Base-by-base conservation (phyloP, 2,797 vertebrate genomes). In the Somateria mollissima region DNA sequence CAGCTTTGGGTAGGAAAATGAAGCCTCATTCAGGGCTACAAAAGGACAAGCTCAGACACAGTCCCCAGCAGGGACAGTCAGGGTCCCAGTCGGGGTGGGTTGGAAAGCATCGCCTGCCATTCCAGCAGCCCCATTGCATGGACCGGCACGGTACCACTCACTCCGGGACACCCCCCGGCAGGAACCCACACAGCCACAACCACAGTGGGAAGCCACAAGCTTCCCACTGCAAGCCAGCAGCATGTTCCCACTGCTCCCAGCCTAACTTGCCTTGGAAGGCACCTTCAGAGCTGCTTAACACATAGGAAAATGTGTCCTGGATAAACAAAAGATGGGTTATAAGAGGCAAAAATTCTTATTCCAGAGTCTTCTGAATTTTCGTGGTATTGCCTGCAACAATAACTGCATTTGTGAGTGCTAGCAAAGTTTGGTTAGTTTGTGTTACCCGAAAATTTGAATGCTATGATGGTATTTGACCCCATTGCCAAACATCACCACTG, bases 201-300 rank as follows among this genome's bases (percentile, higher is more conserved):
- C 47, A 24, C 12, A 49, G 47, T 24, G 47, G 47, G 47, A 49
- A 47, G 45, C 45, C 45, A 49, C 47, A 13, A 49, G 49, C 2
- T 49, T 25, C 24, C 24, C 49, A 13, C 3, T 13, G 22, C 49
- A 39, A 65, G 74, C 15, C 65, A 37, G 53, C 36, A 85, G 8
- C 0, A 0, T 0, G 10, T 2, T 28, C 27, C 14, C 2, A 3
- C 2, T 3, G 19, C 16, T 15, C 28, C 28, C 34, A 4, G 11
- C 22, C 24, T 47, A 14, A 53, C 8, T 8, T 22, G 19, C 18
- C 60, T 41, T 53, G 21, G 27, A 6, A 30, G 10, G 27, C 45
- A 25, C 21, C 18, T 76, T 73, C 51, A 87, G 39, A 81, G 18
- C 24, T 27, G 2, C 43, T 62, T 17, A 56, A 58, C 20, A 28